Base-by-base conservation (phyloP, 2,797 vertebrate species). In the Falco rusticolus region DNA sequence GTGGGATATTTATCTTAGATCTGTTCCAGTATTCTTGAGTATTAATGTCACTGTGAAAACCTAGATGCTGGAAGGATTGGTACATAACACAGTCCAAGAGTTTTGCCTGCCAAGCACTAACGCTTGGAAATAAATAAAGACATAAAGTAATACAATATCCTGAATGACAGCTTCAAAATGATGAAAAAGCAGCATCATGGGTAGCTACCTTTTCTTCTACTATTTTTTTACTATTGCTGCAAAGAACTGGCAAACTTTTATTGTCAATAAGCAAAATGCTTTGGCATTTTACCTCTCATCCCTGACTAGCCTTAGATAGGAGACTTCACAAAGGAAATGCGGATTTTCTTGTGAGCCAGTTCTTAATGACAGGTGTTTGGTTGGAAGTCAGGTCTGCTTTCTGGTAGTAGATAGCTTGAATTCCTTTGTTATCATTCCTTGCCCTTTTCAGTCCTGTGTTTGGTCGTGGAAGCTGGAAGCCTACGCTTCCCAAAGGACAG, bases 81-180 rank as follows among this genome's bases (percentile, higher is more conserved):
- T 88, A 63, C 57, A 22, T 41, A 75, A 66, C 25, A 51, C 59
- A 60, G 69, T 61, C 87, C 85, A 90, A 78, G 84, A 95, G 48
- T 56, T 96, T 87, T 84, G 41, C 71, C 88, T 95, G 92, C 84
- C 75, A 83, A 96, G 65, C 89, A 91, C 39, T 94, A 91, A 57
- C 45, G 18, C 37, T 94, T 93, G 71, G 75, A 96, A 93, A 92
- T 91, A 95, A 91, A 94, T 24, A 87, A 81, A 93, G 87, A 93
- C 57, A 94, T 61, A 92, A 95, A 87, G 75, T 77, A 85, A 83
- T 65, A 78, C 72, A 78, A 75, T 71, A 93, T 72, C 87, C 50
- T 78, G 75, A 95, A 82, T 56, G 93, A 71, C 59, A 71, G 47
- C 61, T 74, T 92, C 54, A 87, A 89, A 92, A 84, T 85, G 10